Evolutionary conservation across 2,888 invertebrate species (phyloP), one percentile per base, ranked within the genome.

Genomic region (Yponomeuta cagnagella): DNA sequence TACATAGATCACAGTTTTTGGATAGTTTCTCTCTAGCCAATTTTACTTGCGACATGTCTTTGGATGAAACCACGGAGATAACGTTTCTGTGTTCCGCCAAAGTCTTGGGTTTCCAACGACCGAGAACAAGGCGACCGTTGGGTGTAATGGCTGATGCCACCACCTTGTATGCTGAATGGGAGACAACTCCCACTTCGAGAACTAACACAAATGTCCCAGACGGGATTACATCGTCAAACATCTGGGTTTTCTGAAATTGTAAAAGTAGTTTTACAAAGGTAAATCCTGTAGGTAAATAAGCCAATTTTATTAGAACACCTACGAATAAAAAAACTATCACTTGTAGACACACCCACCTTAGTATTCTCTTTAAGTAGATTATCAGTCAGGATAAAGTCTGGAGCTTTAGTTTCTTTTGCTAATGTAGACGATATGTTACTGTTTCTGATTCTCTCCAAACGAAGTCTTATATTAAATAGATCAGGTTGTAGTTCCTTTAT

Each of bases 381-480:
- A 15, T 52, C 52, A 6, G 48, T 2, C 10, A 68, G 31, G 23
- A 68, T 52, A 2, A 68, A 23, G 48, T 68, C n/a, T 23, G 31
- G 52, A 12, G 30, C 30, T 68, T 48, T 48, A 23, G 1, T 43
- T 8, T 23, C n/a, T 5, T 68, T 68, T 10, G 4, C 15, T 2
- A 23, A n/a, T 12, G 43, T 8, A 5, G 43, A 43, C 5, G 43
- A 43, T 43, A 43, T 43, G 9, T 43, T 8, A 43, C 6, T 8
- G 5, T 43, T 43, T 43, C 43, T 6, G 9, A 43, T 43, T 43
- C 43, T 43, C 8, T 43, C 43, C 43, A 43, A 8, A 43, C 9
- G 43, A n/a, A 71, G 69, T 37, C 63, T 64, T 64, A 65, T 43
- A 37, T 70, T 68, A 8, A 69, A 63, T n/a, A 72, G 23, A 10